These are phyloP conservation scores for Trachemys scripta DNA, from an alignment of 2,113 vertebrate genomes.

Conservation along the genomic window DNA sequence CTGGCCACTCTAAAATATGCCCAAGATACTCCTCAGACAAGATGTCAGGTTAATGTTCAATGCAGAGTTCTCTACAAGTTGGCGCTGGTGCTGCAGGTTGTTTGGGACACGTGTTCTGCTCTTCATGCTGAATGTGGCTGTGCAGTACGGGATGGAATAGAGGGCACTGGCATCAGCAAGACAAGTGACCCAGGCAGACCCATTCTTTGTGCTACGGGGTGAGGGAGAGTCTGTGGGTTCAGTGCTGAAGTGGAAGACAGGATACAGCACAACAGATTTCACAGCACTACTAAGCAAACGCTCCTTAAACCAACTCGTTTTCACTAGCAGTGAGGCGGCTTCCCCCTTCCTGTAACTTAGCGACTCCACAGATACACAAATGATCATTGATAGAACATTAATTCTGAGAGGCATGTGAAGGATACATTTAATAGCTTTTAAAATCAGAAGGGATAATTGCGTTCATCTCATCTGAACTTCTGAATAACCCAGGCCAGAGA, in stretches of 20 bases:
- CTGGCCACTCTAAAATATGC: conserved; percentile 58
- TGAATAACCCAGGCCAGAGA: background rate
- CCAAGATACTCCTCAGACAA: conserved; percentile 73
- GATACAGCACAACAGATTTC: background rate
- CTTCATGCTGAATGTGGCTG: background rate
- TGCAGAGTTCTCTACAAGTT: conserved; percentile 71
- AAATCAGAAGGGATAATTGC: background rate
- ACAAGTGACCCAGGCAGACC: background rate
- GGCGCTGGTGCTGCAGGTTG: conserved; percentile 43
- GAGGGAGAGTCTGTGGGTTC: background rate
- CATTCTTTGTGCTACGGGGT: conserved; percentile 2
- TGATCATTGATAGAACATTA: background rate
- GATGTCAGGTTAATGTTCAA: conserved; percentile 71
- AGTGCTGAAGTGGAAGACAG: background rate
- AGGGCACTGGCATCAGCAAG: conserved; percentile 39
- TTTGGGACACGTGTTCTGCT: conserved; percentile 45
- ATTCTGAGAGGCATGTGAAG: background rate
- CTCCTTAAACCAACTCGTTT: background rate
- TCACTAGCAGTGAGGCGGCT: background rate
- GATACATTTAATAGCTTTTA: background rate
- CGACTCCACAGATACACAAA: background rate
- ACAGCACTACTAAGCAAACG: background rate
- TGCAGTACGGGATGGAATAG: background rate
- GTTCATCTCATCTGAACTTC: background rate
- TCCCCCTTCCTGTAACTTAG: background rate